A percentile compares a stretch with the other conserved stretches of the same genome.
phyloP scores from a whole-genome alignment of 2,113 vertebrate genomes.

The Lepisosteus osseus region DNA sequence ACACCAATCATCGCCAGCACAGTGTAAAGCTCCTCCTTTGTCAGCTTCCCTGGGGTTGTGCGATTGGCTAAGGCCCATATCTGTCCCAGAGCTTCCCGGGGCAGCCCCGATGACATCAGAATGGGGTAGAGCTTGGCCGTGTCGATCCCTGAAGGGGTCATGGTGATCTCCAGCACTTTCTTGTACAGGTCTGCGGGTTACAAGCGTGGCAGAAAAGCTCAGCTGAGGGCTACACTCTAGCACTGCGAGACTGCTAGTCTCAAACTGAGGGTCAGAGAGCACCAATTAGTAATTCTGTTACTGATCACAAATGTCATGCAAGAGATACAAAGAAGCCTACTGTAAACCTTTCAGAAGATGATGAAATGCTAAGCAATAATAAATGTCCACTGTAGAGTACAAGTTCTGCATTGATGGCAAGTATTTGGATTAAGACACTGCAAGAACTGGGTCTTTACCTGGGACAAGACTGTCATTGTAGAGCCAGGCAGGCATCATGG shows the following conservation, averaged over 20 bases:
- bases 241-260: too few relatives aligned
- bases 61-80: conserved; percentile 96
- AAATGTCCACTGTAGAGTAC: too few relatives aligned
- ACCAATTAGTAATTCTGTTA: neutral
- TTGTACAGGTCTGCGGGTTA: conserved; percentile 81
- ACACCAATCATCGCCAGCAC: conserved; percentile 91
- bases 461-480: conserved; percentile 91
- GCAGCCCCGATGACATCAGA: conserved; percentile 93
- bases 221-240: too few relatives aligned
- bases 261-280: too few relatives aligned
- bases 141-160: conserved; percentile 90
- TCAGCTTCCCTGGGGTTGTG: conserved; percentile 92
- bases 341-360: too few relatives aligned
- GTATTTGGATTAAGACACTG: too few relatives aligned
- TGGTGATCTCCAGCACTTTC: conserved; percentile 87
- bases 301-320: neutral
- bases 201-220: neutral
- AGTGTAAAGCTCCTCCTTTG: conserved; percentile 92
- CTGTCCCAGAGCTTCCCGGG: conserved; percentile 91
- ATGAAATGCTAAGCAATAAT: too few relatives aligned
- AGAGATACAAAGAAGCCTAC: neutral
- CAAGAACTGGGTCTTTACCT: conserved; percentile 65
- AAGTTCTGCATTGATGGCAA: too few relatives aligned
- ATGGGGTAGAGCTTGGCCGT: conserved; percentile 95
- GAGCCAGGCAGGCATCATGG: conserved; percentile 88